Conservation (phyloP, 2,113 vertebrate species). For the Aptenodytes forsteri region DNA sequence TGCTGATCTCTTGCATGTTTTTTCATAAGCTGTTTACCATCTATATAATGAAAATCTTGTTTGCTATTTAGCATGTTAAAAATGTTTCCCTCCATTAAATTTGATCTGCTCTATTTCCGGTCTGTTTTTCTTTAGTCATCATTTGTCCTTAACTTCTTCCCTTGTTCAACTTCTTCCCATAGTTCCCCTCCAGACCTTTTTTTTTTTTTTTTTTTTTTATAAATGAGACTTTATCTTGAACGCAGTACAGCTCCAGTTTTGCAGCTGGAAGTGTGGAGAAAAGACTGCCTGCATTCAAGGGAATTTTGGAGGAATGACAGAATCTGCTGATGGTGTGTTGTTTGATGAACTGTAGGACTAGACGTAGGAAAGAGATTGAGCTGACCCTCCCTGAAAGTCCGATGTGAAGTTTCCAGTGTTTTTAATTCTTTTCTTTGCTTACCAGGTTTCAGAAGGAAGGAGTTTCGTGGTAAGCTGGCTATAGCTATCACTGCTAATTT, state of each 20-base stretch:
- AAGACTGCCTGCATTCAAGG: neutral
- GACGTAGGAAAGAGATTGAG: neutral
- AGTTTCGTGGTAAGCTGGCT: conserved; percentile 95
- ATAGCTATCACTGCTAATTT: conserved; percentile 99
- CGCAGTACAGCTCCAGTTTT: neutral
- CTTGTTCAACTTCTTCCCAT: neutral
- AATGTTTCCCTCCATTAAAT: neutral
- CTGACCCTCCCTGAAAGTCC: neutral
- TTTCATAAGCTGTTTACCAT: neutral
- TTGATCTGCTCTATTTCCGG: neutral
- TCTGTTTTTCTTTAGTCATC: neutral
- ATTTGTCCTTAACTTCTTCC: neutral
- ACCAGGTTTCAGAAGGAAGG: conserved; percentile 93
- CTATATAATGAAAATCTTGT: neutral
- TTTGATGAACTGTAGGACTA: neutral
- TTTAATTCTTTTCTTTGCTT: neutral
- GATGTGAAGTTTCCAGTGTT: neutral
- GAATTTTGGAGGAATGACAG: neutral
- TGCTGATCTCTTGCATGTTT: neutral
- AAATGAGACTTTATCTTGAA: neutral
- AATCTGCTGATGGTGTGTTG: neutral
- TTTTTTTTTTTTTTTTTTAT: neutral
- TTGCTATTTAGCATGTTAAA: neutral
- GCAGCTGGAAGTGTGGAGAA: neutral
- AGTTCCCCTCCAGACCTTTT: neutral